Base-by-base conservation (phyloP, 2,888 invertebrate genomes). In the Polyommatus iphigenia region DNA sequence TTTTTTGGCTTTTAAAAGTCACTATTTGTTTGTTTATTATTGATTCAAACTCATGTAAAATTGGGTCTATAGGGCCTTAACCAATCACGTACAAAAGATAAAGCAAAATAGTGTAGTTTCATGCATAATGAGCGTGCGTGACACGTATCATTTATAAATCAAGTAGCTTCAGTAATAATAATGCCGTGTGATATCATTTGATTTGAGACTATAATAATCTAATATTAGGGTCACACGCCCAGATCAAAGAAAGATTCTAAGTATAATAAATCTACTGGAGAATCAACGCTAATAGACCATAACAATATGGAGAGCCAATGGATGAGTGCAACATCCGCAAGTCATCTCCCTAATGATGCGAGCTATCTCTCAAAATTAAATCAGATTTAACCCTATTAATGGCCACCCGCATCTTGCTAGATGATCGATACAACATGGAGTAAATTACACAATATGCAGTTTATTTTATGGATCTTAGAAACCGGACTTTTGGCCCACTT, bases 391-490 rank as follows among this genome's bases (percentile, higher is more conserved):
- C 75, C 75, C 54, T 75, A 75, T 50, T 13, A 73, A 46, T 46
- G 73, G 50, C 75, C 75, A 50, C 75, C 75, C 75, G 75, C 75
- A 75, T 75, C 75, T 75, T 46, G 41, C 73, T 73, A 15, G 29
- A 29, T 54, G 50, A 73, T 46, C n/a, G 46, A 75, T 54, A 18
- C 54, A 75, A 32, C 36, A 71, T 57, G 46, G 20, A 46, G 15
- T 57, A 71, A 76, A 59, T 72, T 20, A 41, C 72, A 72, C n/a
- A 24, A 24, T 24, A 41, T n/a, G 72, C 3, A 41, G 36, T 20
- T 72, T 41, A 72, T 72, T 72, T 36, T 41, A 41, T 72, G 41
- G 8, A 41, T 20, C 29, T 67, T 67, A 13, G 29, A 29, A 3
- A 67, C 67, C 24, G 24, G 24, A n/a, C n/a, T n/a, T n/a, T n/a